Evolutionary conservation across 2,888 invertebrate genomes (phyloP), one percentile per base, ranked within the genome.

Genomic region (Oligia latruncula): DNA sequence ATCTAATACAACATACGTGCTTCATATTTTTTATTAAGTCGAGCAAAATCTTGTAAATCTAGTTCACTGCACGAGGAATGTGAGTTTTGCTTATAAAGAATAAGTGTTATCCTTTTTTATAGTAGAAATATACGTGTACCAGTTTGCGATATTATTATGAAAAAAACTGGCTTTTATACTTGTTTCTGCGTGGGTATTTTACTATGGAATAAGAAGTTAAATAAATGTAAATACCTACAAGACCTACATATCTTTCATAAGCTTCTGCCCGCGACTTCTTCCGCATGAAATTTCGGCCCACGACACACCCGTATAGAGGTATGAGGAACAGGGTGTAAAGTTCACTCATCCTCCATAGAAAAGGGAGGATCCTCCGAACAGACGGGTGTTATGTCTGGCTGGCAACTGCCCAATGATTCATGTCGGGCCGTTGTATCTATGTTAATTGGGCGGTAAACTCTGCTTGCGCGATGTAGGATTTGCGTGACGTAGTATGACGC

Each of bases 41-140:
- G 58, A 79, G 83, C 66, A 78, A 77, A 81, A 71, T 71, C 78
- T 77, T 71, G 71, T 77, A 80, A 80, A 84, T 86, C 82, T 79
- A 80, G 84, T 81, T 78, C 88, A 82, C 68, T 75, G 80, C 73
- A 70, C 87, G 64, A 74, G 35, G 64, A 67, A 86, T 86, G 79
- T 65, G 23, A 75, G 78, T 66, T 83, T 70, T 81, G 55, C 78
- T 67, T 81, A 55, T 20, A 60, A 73, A 72, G 62, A 82, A 77
- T 74, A 71, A 71, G 46, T 66, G 43, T 74, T 71, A 29, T 60
- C 23, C 4, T 75, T 72, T 68, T 71, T 71, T 73, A 75, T 73
- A 58, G 23, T 20, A 64, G n/a, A 67, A 58, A 49, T 55, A 40
- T 70, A 74, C 35, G 49, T 71, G 85, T 2, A 71, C 65, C 65